Conservation (phyloP, 2,888 invertebrate species). For the Spialia ferax region DNA sequence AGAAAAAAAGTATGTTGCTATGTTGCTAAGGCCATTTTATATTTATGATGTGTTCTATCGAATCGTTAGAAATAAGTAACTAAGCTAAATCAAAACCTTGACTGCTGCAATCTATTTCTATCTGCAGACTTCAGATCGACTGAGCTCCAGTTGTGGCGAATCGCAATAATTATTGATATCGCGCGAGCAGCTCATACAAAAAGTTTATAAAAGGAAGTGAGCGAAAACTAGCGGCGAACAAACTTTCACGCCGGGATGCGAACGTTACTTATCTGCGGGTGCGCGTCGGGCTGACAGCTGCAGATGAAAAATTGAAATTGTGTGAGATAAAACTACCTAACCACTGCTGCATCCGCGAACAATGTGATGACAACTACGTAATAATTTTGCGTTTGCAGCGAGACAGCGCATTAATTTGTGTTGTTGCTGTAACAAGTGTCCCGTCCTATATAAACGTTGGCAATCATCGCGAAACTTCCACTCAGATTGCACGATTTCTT, state of each 20-base stretch:
- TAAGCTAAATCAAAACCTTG: not conserved
- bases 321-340: constrained; percentile 85
- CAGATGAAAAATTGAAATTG: constrained; percentile 87
- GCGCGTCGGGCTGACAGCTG: constrained; percentile 76
- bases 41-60: no score
- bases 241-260: constrained; percentile 60
- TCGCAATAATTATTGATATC: constrained; percentile 81
- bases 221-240: constrained; percentile 50
- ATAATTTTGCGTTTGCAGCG: constrained; percentile 51
- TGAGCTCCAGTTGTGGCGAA: not conserved
- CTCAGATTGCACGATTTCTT: not conserved
- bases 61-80: no score
- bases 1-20: no score
- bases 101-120: not conserved
- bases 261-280: constrained; percentile 83
- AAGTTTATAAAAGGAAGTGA: constrained; percentile 60
- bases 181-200: constrained; percentile 51
- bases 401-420: constrained; percentile 29
- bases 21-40: no score
- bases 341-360: constrained; percentile 73
- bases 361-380: constrained; percentile 66
- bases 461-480: not conserved
- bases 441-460: constrained; percentile 6
- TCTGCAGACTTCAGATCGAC: not conserved
- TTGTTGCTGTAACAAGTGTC: constrained; percentile 14